Percentiles rank a stretch among this genome's conserved stretches.
Conservation (phyloP, 2,113 vertebrate species). For the Dicaeum eximium region DNA sequence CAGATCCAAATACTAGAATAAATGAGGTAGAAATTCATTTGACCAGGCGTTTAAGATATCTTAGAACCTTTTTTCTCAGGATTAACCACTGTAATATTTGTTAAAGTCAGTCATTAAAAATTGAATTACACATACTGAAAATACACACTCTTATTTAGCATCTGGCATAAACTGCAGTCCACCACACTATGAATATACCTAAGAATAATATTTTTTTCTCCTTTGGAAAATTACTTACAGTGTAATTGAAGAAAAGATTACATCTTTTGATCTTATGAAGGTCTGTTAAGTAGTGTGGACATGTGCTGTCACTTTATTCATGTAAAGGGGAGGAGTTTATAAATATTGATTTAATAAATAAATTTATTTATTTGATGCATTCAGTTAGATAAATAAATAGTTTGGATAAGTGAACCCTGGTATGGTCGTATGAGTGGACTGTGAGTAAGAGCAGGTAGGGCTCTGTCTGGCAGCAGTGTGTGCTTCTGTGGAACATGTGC, state of each 20-base stretch:
- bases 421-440: neutral
- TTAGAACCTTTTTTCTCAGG: neutral
- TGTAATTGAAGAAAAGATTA: neutral
- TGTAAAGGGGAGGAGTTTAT: neutral
- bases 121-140: neutral
- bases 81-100: neutral
- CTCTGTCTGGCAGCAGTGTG: constrained; percentile 9
- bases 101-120: neutral
- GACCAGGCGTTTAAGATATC: neutral
- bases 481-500: constrained; percentile 40
- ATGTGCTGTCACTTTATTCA: neutral
- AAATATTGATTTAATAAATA: neutral
- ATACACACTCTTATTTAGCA: neutral
- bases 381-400: neutral
- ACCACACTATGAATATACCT: neutral
- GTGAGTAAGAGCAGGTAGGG: constrained; percentile 13
- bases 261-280: neutral
- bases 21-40: neutral
- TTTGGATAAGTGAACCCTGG: neutral
- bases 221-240: neutral
- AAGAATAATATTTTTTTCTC: neutral
- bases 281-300: neutral
- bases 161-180: neutral
- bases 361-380: neutral
- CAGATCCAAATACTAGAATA: neutral